Percentiles rank a stretch among this genome's conserved stretches.
These are phyloP conservation scores for Nemurella pictetii DNA, from an alignment of 2,888 invertebrate species.

Conservation along the genomic window DNA sequence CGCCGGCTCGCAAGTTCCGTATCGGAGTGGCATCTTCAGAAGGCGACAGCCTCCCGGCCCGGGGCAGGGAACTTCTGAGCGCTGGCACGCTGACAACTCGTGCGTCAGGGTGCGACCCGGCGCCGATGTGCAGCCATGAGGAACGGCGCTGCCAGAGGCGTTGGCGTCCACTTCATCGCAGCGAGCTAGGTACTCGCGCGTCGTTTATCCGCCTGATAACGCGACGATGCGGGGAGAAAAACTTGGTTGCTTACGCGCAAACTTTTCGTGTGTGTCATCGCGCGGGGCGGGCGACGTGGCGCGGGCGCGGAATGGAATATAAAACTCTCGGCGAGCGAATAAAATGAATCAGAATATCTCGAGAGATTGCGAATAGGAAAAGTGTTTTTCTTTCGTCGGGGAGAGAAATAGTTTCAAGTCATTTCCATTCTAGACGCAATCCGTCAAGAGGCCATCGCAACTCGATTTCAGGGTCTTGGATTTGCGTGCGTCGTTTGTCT, in stretches of 20 bases:
- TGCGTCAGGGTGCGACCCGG: background rate
- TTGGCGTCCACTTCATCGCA: background rate
- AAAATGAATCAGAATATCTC: conserved; percentile 18
- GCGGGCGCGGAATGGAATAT: background rate
- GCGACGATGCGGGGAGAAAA: background rate
- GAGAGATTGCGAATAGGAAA: background rate
- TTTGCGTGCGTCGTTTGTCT: background rate
- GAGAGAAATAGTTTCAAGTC: conserved; percentile 14
- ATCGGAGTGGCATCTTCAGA: background rate
- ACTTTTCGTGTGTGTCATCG: background rate
- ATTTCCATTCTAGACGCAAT: background rate
- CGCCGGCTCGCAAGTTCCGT: background rate
- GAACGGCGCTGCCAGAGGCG: background rate
- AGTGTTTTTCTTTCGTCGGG: conserved; percentile 2
- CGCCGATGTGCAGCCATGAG: background rate
- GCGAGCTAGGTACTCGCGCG: background rate
- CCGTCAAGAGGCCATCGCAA: background rate
- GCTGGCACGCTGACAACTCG: background rate
- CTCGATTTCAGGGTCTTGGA: background rate
- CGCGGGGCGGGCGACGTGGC: background rate
- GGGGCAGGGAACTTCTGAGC: background rate
- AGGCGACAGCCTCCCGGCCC: background rate
- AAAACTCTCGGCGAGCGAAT: background rate
- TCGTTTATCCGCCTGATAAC: background rate
- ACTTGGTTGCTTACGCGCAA: background rate